Conservation (phyloP, 2,888 invertebrate genomes). For the Hyposoter didymator region DNA sequence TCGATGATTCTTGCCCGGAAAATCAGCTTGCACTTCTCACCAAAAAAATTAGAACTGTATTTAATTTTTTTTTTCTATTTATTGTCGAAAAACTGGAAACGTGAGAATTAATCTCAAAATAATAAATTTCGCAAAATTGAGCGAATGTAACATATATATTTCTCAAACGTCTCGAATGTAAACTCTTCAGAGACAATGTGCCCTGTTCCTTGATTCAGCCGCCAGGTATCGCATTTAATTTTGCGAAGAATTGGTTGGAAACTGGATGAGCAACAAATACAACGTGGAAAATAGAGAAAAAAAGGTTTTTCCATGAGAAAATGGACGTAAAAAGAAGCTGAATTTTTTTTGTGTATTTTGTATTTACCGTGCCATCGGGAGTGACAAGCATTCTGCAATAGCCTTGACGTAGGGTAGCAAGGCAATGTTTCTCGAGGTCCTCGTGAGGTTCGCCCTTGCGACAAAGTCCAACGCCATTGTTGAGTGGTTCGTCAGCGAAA, state of each 20-base stretch:
- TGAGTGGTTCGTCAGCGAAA: constrained; percentile 94
- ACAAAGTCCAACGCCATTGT: constrained; percentile 91
- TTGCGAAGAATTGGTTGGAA: not conserved
- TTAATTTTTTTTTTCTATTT: too few species aligned
- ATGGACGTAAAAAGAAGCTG: not conserved
- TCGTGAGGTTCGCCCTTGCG: constrained; percentile 89
- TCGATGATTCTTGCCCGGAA: not conserved
- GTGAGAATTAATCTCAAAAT: not conserved
- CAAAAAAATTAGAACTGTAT: too few species aligned
- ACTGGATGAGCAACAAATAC: not conserved
- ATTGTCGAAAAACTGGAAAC: not conserved
- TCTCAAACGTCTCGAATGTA: not conserved
- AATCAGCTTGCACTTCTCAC: not conserved
- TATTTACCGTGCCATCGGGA: constrained; percentile 87
- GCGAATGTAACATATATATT: not conserved
- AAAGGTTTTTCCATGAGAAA: not conserved
- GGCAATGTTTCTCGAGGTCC: constrained; percentile 90
- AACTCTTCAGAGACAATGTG: not conserved
- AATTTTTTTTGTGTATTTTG: not conserved
- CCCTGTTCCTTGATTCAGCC: constrained; percentile 5
- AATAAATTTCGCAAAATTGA: not conserved
- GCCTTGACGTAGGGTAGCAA: constrained; percentile 90
- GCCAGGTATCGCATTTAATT: constrained; percentile 14
- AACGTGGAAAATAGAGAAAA: not conserved
- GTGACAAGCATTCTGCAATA: constrained; percentile 89